A percentile compares a stretch with the other conserved stretches of the same genome.
Evolutionary conservation across 2,113 vertebrate species (phyloP).

Genomic region (Cottus gobio): DNA sequence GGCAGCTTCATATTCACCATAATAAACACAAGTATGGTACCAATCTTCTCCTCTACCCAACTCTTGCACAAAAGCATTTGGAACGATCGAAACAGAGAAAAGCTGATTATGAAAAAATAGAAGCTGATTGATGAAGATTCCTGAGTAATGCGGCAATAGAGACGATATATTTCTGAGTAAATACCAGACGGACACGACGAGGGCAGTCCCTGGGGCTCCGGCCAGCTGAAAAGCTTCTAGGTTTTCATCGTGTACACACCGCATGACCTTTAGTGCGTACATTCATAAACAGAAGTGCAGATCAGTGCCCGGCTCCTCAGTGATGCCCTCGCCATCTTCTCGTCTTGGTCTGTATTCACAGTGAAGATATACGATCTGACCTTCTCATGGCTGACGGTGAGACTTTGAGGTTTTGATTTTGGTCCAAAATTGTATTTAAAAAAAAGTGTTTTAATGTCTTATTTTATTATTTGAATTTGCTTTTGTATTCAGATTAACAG

Average conservation of each 20-base stretch:
- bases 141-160: not conserved
- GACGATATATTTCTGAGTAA: not conserved
- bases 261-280: slow-evolving; percentile 55
- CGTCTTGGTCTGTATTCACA: slow-evolving; percentile 19
- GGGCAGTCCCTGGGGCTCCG: slow-evolving; percentile 38
- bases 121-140: not conserved
- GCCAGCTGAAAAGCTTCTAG: slow-evolving; percentile 45
- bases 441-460: not conserved
- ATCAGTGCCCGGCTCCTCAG: slow-evolving; percentile 41
- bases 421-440: not conserved
- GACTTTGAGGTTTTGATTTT: not conserved
- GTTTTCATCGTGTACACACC: slow-evolving; percentile 62
- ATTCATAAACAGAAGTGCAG: slow-evolving; percentile 68
- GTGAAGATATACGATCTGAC: not conserved
- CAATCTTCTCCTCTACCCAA: not conserved
- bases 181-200: slow-evolving; percentile 8
- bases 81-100: not conserved
- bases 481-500: not conserved
- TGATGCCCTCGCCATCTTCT: slow-evolving; percentile 15
- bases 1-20: not conserved
- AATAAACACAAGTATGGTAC: not conserved
- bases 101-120: not conserved
- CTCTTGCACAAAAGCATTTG: not conserved
- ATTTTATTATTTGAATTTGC: not conserved
- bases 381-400: not conserved